These are phyloP conservation scores for Habroteleia sp. DNA, from an alignment of 2,888 invertebrate genomes.

Conservation along the genomic window DNA sequence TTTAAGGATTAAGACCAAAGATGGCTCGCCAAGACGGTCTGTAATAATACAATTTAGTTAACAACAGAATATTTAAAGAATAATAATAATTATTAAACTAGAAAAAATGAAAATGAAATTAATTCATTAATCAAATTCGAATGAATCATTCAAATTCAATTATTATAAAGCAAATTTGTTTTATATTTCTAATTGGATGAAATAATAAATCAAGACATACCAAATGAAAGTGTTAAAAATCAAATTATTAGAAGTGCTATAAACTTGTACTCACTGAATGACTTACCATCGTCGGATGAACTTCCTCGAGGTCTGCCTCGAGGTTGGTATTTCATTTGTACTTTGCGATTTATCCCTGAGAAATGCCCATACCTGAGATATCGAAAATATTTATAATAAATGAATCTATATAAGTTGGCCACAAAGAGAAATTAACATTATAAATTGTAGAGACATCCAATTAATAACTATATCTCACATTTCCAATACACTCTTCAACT, in stretches of 20 bases:
- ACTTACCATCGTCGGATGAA: constrained; percentile 96
- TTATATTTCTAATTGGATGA: no score
- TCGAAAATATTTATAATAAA: constrained; percentile 51
- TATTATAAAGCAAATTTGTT: no score
- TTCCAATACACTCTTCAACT: constrained; percentile 98
- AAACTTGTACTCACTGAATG: constrained; percentile 75
- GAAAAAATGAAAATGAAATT: no score
- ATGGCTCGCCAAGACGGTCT: constrained; percentile 95
- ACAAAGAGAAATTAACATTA: constrained; percentile 14
- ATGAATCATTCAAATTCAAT: no score
- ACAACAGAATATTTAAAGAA: no score
- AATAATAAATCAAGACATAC: no score
- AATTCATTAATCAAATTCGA: no score
- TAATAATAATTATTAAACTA: background rate
- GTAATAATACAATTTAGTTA: no score
- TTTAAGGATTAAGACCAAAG: constrained; percentile 97
- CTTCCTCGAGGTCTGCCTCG: constrained; percentile 95
- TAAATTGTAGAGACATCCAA: background rate
- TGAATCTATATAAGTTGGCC: constrained; percentile 14
- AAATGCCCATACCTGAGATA: constrained; percentile 85
- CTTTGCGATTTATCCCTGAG: constrained; percentile 99
- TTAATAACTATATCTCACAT: constrained; percentile 86
- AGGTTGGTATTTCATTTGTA: constrained; percentile 99
- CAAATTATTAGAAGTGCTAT: constrained; percentile 25
- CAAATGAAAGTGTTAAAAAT: constrained; percentile 10